phyloP scores from a whole-genome alignment of 2,113 vertebrate genomes.

The Pimephales promelas region DNA sequence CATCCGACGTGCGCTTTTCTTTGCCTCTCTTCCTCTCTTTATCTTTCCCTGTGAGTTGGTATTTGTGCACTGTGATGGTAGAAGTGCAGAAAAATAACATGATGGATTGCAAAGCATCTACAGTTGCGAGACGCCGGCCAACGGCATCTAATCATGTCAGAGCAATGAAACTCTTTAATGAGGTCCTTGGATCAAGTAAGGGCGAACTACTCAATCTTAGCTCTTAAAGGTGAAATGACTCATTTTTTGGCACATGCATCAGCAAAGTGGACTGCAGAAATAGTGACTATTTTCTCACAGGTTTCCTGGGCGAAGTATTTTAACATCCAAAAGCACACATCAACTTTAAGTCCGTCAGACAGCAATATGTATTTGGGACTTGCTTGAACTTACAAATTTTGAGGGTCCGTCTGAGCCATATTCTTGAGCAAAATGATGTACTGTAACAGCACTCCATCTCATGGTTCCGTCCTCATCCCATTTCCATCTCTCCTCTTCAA shows the following conservation, averaged over 20 bases:
- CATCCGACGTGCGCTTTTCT: neutral
- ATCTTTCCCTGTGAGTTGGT: neutral
- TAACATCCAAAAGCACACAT: slow-evolving; percentile 1
- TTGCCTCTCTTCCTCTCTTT: neutral
- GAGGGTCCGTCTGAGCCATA: neutral
- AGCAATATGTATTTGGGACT: neutral
- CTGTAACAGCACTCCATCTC: neutral
- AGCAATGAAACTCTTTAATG: neutral
- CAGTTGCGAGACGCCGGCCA: neutral
- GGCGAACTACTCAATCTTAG: slow-evolving; percentile 12
- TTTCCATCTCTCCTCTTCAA: neutral
- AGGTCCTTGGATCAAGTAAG: neutral
- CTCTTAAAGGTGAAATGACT: neutral
- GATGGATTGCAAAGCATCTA: slow-evolving; percentile 6
- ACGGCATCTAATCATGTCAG: slow-evolving; percentile 24
- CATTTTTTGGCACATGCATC: neutral
- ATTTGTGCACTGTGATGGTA: neutral
- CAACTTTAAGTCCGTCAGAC: neutral
- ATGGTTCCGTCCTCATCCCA: neutral
- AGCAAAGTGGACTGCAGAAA: neutral
- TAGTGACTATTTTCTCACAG: neutral
- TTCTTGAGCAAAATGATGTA: neutral
- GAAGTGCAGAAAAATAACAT: neutral
- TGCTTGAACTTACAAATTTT: neutral
- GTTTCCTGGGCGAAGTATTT: neutral